These are phyloP conservation scores for Drosophila arawakana DNA, from an alignment of 1,140 invertebrate species.

Conservation along the genomic window DNA sequence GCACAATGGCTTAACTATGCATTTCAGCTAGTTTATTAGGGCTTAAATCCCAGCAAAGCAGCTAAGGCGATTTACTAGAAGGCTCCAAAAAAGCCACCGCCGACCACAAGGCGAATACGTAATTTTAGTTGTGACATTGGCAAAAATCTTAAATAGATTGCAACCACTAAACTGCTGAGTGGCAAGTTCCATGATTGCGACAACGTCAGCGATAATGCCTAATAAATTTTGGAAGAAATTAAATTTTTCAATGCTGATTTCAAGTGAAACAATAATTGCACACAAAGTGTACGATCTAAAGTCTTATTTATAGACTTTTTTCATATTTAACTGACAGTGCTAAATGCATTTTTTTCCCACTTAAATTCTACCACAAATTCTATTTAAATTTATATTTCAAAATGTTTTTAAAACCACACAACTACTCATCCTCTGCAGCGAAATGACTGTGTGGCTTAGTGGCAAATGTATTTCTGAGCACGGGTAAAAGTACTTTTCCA, in stretches of 20 bases:
- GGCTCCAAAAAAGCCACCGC: conserved; percentile 34
- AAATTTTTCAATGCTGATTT: conserved; percentile 24
- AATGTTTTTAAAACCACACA: conserved; percentile 23
- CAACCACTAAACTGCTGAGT: conserved; percentile 63
- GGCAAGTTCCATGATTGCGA: conserved; percentile 55
- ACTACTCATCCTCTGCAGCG: conserved; percentile 23
- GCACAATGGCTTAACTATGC: conserved; percentile 70
- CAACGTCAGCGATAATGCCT: conserved; percentile 5
- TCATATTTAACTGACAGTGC: not conserved
- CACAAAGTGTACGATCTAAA: no score
- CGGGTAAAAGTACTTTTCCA: conserved; percentile 10
- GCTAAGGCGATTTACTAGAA: conserved; percentile 68
- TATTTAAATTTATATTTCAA: conserved; percentile 17
- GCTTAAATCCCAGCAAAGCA: conserved; percentile 59
- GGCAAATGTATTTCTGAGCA: not conserved
- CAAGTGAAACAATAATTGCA: not conserved
- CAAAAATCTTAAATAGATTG: conserved; percentile 56
- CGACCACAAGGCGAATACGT: conserved; percentile 67
- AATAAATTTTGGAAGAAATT: not conserved
- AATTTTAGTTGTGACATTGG: conserved; percentile 55
- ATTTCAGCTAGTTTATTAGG: conserved; percentile 77
- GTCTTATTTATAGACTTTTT: not conserved
- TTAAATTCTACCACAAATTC: not conserved
- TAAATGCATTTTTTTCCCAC: not conserved
- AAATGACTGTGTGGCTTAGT: not conserved